Conservation (phyloP, 2,113 vertebrate species). For the Collichthys lucidus region DNA sequence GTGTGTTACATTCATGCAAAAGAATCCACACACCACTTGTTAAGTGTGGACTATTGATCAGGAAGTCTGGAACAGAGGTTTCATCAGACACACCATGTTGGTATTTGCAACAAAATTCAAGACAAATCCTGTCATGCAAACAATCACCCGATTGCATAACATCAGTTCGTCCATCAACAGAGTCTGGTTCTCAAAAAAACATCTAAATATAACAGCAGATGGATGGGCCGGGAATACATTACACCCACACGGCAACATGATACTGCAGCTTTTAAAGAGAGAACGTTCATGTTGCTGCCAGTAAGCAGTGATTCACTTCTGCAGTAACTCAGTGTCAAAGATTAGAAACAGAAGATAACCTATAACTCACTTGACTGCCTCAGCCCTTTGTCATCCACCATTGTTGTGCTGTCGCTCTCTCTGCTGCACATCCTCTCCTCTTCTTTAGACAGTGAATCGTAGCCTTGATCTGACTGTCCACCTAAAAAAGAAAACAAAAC, state of each 20-base stretch:
- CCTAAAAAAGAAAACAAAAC: conserved; percentile 78
- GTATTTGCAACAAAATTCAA: conserved; percentile 13
- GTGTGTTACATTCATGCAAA: background rate
- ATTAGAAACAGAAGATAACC: conserved; percentile 24
- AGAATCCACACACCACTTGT: background rate
- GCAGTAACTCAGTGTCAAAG: conserved; percentile 37
- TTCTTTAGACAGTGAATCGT: conserved; percentile 92
- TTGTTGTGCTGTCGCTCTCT: conserved; percentile 82
- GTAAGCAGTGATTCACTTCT: conserved; percentile 35
- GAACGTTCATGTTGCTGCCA: conserved; percentile 39
- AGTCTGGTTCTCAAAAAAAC: conserved; percentile 43
- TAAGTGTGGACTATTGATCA: background rate
- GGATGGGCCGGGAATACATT: background rate
- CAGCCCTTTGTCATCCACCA: conserved; percentile 87
- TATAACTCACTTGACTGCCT: conserved; percentile 89
- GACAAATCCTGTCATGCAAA: conserved; percentile 29
- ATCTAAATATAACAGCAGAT: conserved; percentile 60
- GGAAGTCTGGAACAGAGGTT: conserved; percentile 8
- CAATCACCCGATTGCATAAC: conserved; percentile 57
- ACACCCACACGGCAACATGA: conserved; percentile 54
- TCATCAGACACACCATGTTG: background rate
- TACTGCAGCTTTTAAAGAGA: conserved; percentile 47
- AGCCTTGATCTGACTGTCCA: conserved; percentile 92
- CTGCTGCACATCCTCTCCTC: conserved; percentile 87
- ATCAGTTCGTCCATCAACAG: conserved; percentile 23